Evolutionary conservation across 2,888 invertebrate genomes (phyloP).

Genomic region (Geophilus truncorum): DNA sequence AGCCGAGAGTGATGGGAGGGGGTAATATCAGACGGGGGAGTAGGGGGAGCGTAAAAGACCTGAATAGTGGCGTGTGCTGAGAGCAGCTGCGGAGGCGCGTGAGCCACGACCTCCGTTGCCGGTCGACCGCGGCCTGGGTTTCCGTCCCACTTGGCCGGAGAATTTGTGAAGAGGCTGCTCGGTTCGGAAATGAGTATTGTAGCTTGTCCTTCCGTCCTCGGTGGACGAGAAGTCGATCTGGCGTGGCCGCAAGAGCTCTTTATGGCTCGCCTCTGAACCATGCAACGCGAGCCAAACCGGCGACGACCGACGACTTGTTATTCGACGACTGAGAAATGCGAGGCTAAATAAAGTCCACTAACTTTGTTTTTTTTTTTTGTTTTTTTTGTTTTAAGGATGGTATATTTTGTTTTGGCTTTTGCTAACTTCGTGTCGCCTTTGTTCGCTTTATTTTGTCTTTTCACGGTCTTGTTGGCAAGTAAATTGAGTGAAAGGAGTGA

Average conservation of each 20-base stretch:
- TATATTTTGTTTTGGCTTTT: background rate
- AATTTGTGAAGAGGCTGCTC: background rate
- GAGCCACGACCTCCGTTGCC: background rate
- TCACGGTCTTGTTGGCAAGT: background rate
- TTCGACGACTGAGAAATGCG: background rate
- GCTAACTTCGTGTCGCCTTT: background rate
- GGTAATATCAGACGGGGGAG: background rate
- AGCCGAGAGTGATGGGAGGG: background rate
- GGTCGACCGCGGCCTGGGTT: background rate
- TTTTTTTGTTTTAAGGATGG: too few relatives aligned
- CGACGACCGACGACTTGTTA: background rate
- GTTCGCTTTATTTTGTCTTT: background rate
- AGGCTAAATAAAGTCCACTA: background rate
- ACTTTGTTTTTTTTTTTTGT: background rate
- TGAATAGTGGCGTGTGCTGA: background rate
- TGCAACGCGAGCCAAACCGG: background rate
- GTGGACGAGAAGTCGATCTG: background rate
- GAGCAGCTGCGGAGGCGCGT: background rate
- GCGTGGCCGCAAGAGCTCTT: conserved; percentile 10
- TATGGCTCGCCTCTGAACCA: conserved; percentile 10
- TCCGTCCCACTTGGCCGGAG: conserved; percentile 10
- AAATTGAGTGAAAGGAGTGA: background rate
- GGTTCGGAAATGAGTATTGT: background rate
- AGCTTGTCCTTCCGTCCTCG: background rate
- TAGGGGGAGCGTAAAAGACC: background rate